Evolutionary conservation across 2,113 vertebrate genomes (phyloP), one percentile per base, ranked within the genome.

Genomic region (Xiphophorus couchianus): DNA sequence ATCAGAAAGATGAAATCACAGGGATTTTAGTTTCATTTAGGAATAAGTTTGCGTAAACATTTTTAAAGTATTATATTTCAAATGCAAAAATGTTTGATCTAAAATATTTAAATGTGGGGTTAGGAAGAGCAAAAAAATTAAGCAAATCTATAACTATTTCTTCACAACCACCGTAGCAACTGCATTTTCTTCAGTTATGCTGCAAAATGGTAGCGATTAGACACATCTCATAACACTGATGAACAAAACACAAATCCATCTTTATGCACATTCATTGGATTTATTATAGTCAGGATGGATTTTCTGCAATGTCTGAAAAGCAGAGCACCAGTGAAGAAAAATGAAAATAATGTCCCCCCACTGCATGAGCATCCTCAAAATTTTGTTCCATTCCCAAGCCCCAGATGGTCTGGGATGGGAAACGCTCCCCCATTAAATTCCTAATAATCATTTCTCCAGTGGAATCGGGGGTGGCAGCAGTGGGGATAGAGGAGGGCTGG

Each of bases 341-440:
- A 86, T 81, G 76, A 87, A 88, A 94, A 90, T 85, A 84, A 93
- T 91, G 94, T 92, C 91, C 86, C 88, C 92, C 84, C 27, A 90
- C 94, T 92, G 87, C 91, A 93, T 93, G 94, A 88, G 94, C 84
- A 94, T 96, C 95, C 96, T 96, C 95, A 82, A n/a, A 96, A 96
- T 96, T 95, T 95, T 92, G 94, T 96, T 93, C 94, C 95, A 96
- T 96, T 95, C 94, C 94, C 94, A 96, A 96, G 96, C 96, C 97
- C 97, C 97, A 98, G 97, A 98, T 98, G 97, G 97, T 95, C 94
- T 95, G 96, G 96, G 96, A 96, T 95, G 95, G 84, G 94, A 96
- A 96, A 97, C 96, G 97, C 96, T 98, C 95, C 96, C 90, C 96
- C 96, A 98, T 99, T 98, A 98, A 98, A 99, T 97, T 98, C 97